Evolutionary conservation across 2,797 vertebrate genomes (phyloP).

Genomic region (Sebastes steindachneri): DNA sequence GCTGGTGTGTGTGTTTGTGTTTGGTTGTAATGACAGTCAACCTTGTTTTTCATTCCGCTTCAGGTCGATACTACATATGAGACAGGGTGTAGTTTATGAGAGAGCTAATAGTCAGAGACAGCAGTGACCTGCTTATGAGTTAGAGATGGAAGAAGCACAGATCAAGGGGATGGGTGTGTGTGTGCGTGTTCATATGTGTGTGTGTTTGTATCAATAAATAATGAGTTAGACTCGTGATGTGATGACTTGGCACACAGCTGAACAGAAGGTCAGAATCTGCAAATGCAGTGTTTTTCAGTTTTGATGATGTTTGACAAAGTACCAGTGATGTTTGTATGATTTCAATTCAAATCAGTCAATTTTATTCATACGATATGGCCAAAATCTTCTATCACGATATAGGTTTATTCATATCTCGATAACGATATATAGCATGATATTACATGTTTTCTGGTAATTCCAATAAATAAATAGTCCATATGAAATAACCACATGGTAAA

Average conservation of each 20-base stretch:
- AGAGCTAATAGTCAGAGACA: conserved; percentile 55
- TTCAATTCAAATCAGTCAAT: neutral
- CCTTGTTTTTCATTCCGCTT: conserved; percentile 55
- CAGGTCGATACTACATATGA: conserved; percentile 61
- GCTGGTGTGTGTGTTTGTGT: conserved; percentile 30
- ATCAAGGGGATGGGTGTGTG: neutral
- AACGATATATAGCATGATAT: too few species aligned
- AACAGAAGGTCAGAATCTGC: conserved; percentile 1
- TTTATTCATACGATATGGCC: neutral
- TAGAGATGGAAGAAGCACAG: conserved; percentile 12
- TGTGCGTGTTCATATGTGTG: neutral
- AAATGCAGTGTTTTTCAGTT: neutral
- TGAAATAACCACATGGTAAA: too few species aligned
- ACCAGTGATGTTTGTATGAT: neutral
- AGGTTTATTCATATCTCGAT: too few species aligned
- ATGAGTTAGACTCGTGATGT: conserved; percentile 4
- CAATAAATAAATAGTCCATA: too few species aligned
- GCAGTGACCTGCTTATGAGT: conserved; percentile 44
- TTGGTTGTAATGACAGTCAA: conserved; percentile 42
- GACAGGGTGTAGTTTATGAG: conserved; percentile 55
- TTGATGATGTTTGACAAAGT: neutral
- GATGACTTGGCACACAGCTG: conserved; percentile 14
- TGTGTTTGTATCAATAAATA: conserved; percentile 33
- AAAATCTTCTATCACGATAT: too few species aligned
- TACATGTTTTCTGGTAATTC: too few species aligned